Evolutionary conservation across 2,888 invertebrate species (phyloP).

Genomic region (Agrotis segetum): DNA sequence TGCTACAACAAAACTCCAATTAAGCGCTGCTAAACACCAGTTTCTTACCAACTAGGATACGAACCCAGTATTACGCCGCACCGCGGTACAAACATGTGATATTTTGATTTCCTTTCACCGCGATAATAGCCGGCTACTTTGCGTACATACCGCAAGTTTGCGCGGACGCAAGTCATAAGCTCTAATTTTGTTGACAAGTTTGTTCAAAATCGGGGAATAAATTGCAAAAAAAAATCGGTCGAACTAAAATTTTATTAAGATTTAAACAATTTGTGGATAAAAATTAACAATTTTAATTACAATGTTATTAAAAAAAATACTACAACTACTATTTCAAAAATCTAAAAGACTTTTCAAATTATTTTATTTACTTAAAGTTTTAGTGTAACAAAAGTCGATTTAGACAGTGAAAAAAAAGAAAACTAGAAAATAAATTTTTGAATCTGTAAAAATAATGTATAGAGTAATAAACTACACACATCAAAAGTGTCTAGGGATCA

Average conservation of each 20-base stretch:
- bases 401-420: no score
- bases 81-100: constrained; percentile 64
- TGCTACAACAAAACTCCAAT: constrained; percentile 20
- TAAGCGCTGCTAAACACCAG: constrained; percentile 27
- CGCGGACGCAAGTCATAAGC: constrained; percentile 27
- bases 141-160: constrained; percentile 57
- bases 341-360: no score
- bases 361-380: no score
- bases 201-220: not conserved
- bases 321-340: no score
- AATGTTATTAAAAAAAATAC: no score
- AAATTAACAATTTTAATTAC: no score
- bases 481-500: no score
- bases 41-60: constrained; percentile 10
- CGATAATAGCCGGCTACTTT: constrained; percentile 65
- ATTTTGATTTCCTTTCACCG: constrained; percentile 74
- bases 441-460: no score
- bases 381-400: no score
- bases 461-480: no score
- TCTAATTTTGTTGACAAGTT: not conserved
- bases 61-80: not conserved
- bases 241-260: not conserved
- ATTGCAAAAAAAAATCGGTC: not conserved
- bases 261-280: not conserved
- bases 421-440: no score